Evolutionary conservation across 2,888 invertebrate species (phyloP).

Genomic region (Campoplex capitator): DNA sequence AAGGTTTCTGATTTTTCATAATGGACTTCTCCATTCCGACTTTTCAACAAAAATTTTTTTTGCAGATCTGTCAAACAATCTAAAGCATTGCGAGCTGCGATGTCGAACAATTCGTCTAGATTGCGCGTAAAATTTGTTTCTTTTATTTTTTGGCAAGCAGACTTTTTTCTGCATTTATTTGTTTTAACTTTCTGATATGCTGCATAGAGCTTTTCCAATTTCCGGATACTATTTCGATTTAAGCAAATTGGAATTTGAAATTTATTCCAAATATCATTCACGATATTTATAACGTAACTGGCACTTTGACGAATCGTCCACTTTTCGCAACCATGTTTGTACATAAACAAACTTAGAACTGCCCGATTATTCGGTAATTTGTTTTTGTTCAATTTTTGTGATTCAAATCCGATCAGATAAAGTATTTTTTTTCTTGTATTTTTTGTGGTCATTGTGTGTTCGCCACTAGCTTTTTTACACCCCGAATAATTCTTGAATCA

Average conservation of each 20-base stretch:
- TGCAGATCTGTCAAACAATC: background rate
- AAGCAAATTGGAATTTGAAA: background rate
- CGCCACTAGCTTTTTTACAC: background rate
- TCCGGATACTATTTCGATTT: background rate
- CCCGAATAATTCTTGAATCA: background rate
- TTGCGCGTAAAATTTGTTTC: background rate
- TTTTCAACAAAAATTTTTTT: background rate
- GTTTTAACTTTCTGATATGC: background rate
- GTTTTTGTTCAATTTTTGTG: background rate
- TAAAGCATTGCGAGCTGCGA: too few species aligned
- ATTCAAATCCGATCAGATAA: background rate
- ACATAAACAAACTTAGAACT: background rate
- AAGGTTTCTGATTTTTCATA: background rate
- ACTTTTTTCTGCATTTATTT: background rate
- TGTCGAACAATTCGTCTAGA: background rate
- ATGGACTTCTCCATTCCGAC: background rate
- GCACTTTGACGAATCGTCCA: constrained; percentile 7
- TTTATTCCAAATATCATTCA: constrained; percentile 7
- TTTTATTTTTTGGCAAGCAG: background rate
- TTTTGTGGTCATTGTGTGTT: constrained; percentile 1
- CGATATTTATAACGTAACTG: constrained; percentile 6
- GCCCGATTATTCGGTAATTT: constrained; percentile 16
- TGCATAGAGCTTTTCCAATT: background rate
- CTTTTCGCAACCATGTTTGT: constrained; percentile 3
- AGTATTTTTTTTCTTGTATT: background rate